Conservation (phyloP, 2,797 vertebrate species). For the Pangasius larnaudii region DNA sequence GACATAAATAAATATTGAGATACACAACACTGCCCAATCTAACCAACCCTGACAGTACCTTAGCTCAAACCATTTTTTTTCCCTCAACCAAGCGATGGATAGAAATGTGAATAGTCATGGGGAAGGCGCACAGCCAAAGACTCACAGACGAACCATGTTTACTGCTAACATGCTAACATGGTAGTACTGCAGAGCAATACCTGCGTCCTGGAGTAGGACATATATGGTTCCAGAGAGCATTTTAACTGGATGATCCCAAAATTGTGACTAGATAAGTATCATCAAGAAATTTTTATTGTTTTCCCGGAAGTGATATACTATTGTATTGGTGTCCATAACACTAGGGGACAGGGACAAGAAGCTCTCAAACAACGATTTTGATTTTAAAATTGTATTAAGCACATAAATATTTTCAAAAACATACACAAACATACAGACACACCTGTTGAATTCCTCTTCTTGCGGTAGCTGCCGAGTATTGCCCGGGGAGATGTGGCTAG, state of each 20-base stretch:
- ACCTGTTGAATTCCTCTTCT: slow-evolving; percentile 92
- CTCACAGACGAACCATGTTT: too few relatives aligned
- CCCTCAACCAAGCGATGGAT: too few relatives aligned
- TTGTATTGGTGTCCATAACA: background rate
- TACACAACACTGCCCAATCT: background rate
- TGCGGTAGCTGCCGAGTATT: slow-evolving; percentile 91
- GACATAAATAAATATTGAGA: background rate
- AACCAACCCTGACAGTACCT: background rate
- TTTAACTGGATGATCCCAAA: background rate
- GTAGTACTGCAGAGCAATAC: too few relatives aligned
- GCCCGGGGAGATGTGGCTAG: slow-evolving; percentile 89
- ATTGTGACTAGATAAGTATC: background rate
- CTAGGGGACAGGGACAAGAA: background rate
- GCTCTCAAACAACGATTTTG: background rate
- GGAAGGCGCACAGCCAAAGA: too few relatives aligned
- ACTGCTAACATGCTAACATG: too few relatives aligned
- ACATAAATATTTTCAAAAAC: background rate
- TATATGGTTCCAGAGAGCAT: too few relatives aligned
- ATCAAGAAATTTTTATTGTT: background rate
- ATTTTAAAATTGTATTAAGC: background rate
- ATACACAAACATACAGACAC: slow-evolving; percentile 46
- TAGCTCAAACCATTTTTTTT: too few relatives aligned
- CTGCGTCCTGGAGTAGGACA: too few relatives aligned
- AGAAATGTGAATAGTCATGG: too few relatives aligned
- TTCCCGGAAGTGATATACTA: background rate